Evolutionary conservation across 92 coral and sea anemone genomes (phyloP), one percentile per base, ranked within the genome.

Genomic region (Heliopora coerulea): DNA sequence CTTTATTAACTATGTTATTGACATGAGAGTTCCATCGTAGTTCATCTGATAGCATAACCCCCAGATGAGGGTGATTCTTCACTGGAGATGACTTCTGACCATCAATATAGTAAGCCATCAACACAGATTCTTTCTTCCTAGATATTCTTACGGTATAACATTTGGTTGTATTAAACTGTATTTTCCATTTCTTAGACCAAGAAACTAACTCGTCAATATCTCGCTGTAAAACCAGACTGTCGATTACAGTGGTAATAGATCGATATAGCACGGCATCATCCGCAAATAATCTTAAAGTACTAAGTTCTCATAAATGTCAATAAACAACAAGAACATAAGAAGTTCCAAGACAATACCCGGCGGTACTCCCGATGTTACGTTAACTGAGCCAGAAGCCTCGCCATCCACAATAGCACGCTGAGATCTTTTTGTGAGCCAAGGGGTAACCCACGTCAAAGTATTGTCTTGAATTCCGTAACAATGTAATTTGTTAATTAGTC

Each of bases 281-380:
- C 25, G 76, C 68, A 78, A 78, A 78, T 28, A 78, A 65, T 65
- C 62, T 39, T 49, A 3, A 41, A 60, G 35, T 68, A n/a, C 28
- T 64, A 65, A 64, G 24, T 42, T 35, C 32, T 59, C 80, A 62
- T 40, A 39, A 40, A 74, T 56, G 72, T 57, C 80, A 75, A 59
- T 75, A 32, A 35, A 75, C 19, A 61, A 34, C 20, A 75, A 20
- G 31, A 75, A 78, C 49, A 63, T 62, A 12, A 78, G 27, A 20
- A 63, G 82, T 5, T 74, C 75, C 24, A 68, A 26, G n/a, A 68
- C 75, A 23, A 59, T 68, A 5, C 75, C 75, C 17, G 41, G 29
- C 3, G 79, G 78, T 12, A 73, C 79, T 14, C 68, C 79, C 1
- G 79, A 73, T 73, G 67, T 57, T 40, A 78, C 76, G 19, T 77